Evolutionary conservation across 2,888 invertebrate genomes (phyloP).

Genomic region (Cyclophora albipunctata): DNA sequence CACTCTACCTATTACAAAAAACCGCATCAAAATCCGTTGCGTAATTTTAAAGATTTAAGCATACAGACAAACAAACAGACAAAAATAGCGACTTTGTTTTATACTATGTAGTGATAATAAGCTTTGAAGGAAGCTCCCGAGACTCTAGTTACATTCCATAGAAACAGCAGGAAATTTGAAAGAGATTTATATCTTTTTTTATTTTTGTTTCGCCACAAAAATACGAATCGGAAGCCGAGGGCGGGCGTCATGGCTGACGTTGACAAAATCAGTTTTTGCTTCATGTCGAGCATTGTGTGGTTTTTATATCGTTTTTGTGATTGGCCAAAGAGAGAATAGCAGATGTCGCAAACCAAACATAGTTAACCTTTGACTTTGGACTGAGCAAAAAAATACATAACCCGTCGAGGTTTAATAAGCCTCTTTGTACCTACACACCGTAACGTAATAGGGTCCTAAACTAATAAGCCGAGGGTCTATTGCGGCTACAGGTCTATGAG

Average conservation of each 20-base stretch:
- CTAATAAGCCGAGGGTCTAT: slow-evolving; percentile 56
- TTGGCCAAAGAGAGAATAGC: slow-evolving; percentile 45
- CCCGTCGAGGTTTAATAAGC: slow-evolving; percentile 50
- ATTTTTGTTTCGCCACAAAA: too few relatives aligned
- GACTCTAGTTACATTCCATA: too few relatives aligned
- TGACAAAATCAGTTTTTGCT: slow-evolving; percentile 52
- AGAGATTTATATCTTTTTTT: too few relatives aligned
- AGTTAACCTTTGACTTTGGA: slow-evolving; percentile 46
- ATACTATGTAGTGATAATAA: too few relatives aligned
- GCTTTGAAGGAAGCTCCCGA: too few relatives aligned
- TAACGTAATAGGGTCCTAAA: slow-evolving; percentile 65
- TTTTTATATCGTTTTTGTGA: slow-evolving; percentile 47
- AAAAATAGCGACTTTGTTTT: too few relatives aligned
- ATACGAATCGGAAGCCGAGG: background rate
- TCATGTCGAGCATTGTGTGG: slow-evolving; percentile 25
- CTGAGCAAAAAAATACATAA: slow-evolving; percentile 37
- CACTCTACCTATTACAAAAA: too few relatives aligned
- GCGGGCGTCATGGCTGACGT: slow-evolving; percentile 24
- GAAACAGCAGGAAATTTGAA: too few relatives aligned
- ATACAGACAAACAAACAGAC: too few relatives aligned
- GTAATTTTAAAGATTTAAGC: too few relatives aligned
- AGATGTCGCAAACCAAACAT: slow-evolving; percentile 52
- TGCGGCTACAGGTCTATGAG: slow-evolving; percentile 41
- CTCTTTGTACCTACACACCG: slow-evolving; percentile 52
- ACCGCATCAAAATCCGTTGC: too few relatives aligned